phyloP scores from a whole-genome alignment of 2,888 invertebrate genomes.

The Eupelmus urozonus region DNA sequence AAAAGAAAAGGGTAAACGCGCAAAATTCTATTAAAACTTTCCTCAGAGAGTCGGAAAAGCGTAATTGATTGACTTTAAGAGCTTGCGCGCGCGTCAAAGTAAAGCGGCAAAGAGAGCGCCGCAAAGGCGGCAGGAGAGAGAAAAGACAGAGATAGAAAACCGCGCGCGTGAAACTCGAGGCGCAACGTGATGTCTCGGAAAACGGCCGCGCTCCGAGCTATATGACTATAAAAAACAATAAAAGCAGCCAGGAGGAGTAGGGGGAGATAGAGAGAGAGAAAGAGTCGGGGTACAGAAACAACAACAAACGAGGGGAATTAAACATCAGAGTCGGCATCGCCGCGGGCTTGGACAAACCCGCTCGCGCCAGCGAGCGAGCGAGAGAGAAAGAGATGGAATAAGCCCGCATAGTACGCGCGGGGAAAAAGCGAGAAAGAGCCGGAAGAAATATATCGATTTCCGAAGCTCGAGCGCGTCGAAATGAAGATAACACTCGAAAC shows the following conservation, averaged over 20 bases:
- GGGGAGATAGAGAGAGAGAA: no score
- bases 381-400: background rate
- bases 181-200: slow-evolving; percentile 22
- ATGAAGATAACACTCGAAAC: slow-evolving; percentile 61
- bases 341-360: slow-evolving; percentile 35
- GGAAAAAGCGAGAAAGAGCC: slow-evolving; percentile 4
- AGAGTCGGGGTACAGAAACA: slow-evolving; percentile 18
- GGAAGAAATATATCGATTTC: slow-evolving; percentile 57
- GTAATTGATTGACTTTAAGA: slow-evolving; percentile 45
- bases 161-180: slow-evolving; percentile 14
- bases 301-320: slow-evolving; percentile 52
- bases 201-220: slow-evolving; percentile 21
- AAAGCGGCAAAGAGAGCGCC: slow-evolving; percentile 6
- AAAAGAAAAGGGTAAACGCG: slow-evolving; percentile 1
- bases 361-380: slow-evolving; percentile 17
- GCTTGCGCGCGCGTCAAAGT: background rate
- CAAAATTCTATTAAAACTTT: slow-evolving; percentile 45
- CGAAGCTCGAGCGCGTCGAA: slow-evolving; percentile 51
- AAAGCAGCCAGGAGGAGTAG: slow-evolving; percentile 25
- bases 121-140: background rate
- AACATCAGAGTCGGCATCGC: slow-evolving; percentile 45
- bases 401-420: no score
- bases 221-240: slow-evolving; percentile 36
- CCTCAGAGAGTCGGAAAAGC: slow-evolving; percentile 5
- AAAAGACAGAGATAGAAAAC: background rate